These are phyloP conservation scores for Euwallacea fornicatus DNA, from an alignment of 1,140 invertebrate species.

Conservation along the genomic window DNA sequence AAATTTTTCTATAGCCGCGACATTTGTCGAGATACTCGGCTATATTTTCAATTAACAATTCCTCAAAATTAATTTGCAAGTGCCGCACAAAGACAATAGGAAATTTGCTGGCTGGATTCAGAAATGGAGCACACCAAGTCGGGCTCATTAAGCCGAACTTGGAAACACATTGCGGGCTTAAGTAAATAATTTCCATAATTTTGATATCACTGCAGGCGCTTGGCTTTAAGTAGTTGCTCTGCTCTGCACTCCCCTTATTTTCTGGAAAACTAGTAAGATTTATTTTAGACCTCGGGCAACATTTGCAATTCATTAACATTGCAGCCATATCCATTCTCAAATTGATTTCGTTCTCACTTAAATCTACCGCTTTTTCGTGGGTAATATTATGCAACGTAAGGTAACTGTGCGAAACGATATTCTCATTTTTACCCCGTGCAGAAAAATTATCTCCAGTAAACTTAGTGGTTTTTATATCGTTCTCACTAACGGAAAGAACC, in stretches of 20 bases:
- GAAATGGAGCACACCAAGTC: slow-evolving; percentile 6
- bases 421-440: too few relatives aligned
- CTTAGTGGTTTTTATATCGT: too few relatives aligned
- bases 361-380: too few relatives aligned
- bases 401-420: too few relatives aligned
- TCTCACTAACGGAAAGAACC: too few relatives aligned
- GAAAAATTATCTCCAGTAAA: too few relatives aligned
- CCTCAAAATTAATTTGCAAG: slow-evolving; percentile 7
- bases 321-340: background rate
- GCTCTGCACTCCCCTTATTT: slow-evolving; percentile 14
- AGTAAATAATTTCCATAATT: slow-evolving; percentile 32
- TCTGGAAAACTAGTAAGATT: slow-evolving; percentile 14
- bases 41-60: slow-evolving; percentile 5
- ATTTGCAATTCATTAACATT: slow-evolving; percentile 11
- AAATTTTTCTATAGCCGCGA: background rate
- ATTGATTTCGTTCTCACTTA: too few relatives aligned
- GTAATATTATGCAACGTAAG: too few relatives aligned
- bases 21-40: slow-evolving; percentile 3
- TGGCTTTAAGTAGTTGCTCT: slow-evolving; percentile 20
- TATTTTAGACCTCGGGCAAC: slow-evolving; percentile 4
- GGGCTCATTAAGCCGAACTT: slow-evolving; percentile 12
- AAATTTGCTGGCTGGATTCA: slow-evolving; percentile 7
- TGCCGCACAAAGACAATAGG: background rate
- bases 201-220: slow-evolving; percentile 20
- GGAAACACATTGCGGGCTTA: slow-evolving; percentile 22